Conservation (phyloP, 2,797 vertebrate species). For the Enteromius trimaculatus region DNA sequence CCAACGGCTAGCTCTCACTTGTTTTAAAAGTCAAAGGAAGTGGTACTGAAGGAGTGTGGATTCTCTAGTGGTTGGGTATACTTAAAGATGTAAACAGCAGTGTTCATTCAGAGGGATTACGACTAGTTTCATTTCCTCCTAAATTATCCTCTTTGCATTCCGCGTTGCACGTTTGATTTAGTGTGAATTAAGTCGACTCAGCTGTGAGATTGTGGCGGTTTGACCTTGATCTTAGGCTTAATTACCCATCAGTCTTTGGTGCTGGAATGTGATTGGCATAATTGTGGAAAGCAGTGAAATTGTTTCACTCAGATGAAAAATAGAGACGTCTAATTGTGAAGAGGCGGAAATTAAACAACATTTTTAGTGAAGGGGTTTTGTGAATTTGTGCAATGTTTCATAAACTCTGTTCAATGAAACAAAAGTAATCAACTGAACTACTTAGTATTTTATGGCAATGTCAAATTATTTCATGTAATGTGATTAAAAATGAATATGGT, state of each 20-base stretch:
- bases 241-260: constrained; percentile 12
- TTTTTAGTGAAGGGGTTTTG: neutral
- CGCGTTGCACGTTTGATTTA: neutral
- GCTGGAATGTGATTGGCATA: constrained; percentile 15
- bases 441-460: neutral
- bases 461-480: neutral
- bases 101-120: constrained; percentile 33
- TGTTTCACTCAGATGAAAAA: neutral
- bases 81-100: constrained; percentile 42
- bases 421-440: neutral
- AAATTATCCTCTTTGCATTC: constrained; percentile 26
- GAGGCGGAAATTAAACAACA: neutral
- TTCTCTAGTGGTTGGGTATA: neutral
- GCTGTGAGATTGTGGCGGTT: neutral
- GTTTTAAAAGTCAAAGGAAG: constrained; percentile 46
- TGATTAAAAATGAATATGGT: neutral
- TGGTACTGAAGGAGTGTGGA: neutral
- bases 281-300: neutral
- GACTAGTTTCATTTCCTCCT: neutral
- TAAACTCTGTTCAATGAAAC: neutral
- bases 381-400: neutral
- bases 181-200: neutral
- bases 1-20: constrained; percentile 1
- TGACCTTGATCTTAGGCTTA: constrained; percentile 33
- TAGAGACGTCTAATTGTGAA: neutral